Conservation (phyloP, 2,797 vertebrate genomes). For the Sebastes elongatus region DNA sequence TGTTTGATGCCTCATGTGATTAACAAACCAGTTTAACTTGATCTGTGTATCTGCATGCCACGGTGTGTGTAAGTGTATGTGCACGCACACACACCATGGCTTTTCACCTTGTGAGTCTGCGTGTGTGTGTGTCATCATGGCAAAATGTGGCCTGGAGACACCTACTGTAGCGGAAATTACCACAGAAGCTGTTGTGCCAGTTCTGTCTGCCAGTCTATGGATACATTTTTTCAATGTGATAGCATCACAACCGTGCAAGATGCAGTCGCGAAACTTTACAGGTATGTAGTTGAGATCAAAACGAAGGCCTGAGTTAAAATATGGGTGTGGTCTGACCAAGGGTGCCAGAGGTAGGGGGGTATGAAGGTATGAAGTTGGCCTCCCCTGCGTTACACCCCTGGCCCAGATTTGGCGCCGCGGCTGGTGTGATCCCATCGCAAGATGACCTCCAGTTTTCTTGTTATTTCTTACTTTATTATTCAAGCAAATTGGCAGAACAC, state of each 20-base stretch:
- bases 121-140: background rate
- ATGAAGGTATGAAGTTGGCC: too few species aligned
- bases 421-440: background rate
- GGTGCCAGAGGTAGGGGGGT: too few species aligned
- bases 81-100: background rate
- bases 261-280: too few species aligned
- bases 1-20: background rate
- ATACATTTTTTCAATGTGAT: too few species aligned
- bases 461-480: background rate
- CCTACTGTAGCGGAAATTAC: background rate
- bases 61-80: background rate
- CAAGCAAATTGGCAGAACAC: background rate
- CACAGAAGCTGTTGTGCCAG: background rate
- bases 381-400: too few species aligned
- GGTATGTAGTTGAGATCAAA: too few species aligned
- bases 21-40: conserved; percentile 54
- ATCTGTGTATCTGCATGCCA: background rate
- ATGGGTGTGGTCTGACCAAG: too few species aligned
- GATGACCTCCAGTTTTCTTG: background rate
- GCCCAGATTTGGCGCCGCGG: rapidly evolving
- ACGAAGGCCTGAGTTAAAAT: too few species aligned
- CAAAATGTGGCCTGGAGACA: background rate
- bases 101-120: background rate
- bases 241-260: too few species aligned
- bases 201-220: too few species aligned